Base-by-base conservation (phyloP, 2,797 vertebrate genomes). In the Danio jaintianensis region DNA sequence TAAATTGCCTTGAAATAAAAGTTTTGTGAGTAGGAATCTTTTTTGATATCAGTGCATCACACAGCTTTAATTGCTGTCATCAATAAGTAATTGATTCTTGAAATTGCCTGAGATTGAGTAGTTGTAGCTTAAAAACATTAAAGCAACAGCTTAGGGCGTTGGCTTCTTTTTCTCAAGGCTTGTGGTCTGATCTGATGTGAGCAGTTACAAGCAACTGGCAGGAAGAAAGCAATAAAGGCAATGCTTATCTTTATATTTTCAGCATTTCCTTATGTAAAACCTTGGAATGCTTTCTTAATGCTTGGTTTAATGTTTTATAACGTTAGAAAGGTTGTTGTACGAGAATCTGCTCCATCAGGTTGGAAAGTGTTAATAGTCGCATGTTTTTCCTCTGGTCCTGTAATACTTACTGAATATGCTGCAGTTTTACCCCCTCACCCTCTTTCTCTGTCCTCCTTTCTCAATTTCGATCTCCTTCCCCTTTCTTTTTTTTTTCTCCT, bases 351-450 rank as follows among this genome's bases (percentile, higher is more conserved):
- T 45, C 4, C 40, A 58, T 58, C 40, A 43, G 40, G 53, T 22
- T 45, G 36, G 45, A 75, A 62, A 75, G 55, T 45, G 71, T 85
- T 78, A 71, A 76, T 52, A 42, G 43, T 63, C 8, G 13, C 29
- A 20, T 74, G 42, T 52, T 62, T 13, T 81, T 56, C 13, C 36
- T 18, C 53, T 61, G 12, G 22, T 81, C 55, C 29, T 62, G 62
- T 42, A 50, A 61, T 61, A 56, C 74, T 79, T 82, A 43, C 82
- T 85, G 84, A 84, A 83, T 82, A 78, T 78, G 87, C 84, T 84
- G 85, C 13, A 5, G 85, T 85, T 83, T 83, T 7, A 20, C 18
- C 16, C 38, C 50, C 9, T 42, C 12, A 29, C 15, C 12, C 15
- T 2, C 40, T 38, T 42, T 18, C 83, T 84, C 18, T 22, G 40